Evolutionary conservation across 2,888 invertebrate genomes (phyloP).

Genomic region (Patella pellucida): DNA sequence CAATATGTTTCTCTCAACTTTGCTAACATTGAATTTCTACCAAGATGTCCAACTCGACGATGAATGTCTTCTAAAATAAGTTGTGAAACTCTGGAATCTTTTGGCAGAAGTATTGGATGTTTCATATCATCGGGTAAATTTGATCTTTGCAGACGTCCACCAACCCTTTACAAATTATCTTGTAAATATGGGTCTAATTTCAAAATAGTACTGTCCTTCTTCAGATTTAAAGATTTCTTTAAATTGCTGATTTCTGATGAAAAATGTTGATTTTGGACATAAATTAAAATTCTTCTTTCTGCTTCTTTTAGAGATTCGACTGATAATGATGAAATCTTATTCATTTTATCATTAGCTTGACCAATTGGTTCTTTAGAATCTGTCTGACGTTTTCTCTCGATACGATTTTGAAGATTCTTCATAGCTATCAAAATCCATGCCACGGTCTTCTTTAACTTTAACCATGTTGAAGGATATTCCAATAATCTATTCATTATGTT

Average conservation of each 20-base stretch:
- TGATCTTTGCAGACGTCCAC: background rate
- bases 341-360: background rate
- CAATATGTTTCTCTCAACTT: slow-evolving; percentile 25
- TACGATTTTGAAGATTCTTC: background rate
- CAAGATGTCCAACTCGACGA: background rate
- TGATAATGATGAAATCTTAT: background rate
- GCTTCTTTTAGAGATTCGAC: background rate
- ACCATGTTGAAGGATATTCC: background rate
- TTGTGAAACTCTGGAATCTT: slow-evolving; percentile 11
- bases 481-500: background rate
- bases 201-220: background rate
- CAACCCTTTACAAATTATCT: background rate
- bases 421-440: background rate
- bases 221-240: background rate
- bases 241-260: background rate
- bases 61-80: slow-evolving; percentile 13
- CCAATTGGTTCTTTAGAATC: background rate
- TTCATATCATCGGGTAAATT: background rate
- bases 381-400: background rate
- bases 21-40: slow-evolving; percentile 1
- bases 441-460: slow-evolving; percentile 4
- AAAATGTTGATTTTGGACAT: too few species aligned
- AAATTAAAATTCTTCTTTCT: background rate
- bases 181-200: background rate
- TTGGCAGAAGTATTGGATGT: slow-evolving; percentile 18